These are phyloP conservation scores for Ochotona curzoniae DNA, from an alignment of 2,113 vertebrate genomes.

Conservation along the genomic window DNA sequence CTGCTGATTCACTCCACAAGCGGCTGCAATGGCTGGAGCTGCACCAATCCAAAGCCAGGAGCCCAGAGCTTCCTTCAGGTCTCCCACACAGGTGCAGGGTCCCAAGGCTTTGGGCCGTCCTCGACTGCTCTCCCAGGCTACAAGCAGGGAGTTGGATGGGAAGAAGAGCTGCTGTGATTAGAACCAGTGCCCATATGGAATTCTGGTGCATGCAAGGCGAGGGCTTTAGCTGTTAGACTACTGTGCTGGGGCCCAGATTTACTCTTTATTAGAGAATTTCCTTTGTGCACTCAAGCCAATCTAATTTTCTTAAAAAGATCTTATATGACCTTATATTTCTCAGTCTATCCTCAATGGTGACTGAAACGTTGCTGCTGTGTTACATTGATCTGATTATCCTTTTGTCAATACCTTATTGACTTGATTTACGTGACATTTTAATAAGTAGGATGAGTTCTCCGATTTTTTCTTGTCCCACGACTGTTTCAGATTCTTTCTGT, in stretches of 20 bases:
- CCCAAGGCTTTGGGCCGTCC: too few species aligned
- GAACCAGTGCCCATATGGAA: too few species aligned
- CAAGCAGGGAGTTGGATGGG: too few species aligned
- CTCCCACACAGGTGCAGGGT: too few species aligned
- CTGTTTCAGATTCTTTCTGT: background rate
- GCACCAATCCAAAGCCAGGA: too few species aligned
- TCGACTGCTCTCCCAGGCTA: too few species aligned
- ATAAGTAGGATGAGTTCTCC: background rate
- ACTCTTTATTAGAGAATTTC: background rate
- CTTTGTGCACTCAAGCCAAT: background rate
- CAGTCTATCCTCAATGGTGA: background rate
- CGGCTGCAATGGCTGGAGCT: too few species aligned
- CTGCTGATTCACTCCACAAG: too few species aligned
- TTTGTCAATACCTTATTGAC: background rate
- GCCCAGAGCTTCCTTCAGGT: too few species aligned
- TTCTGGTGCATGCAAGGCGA: too few species aligned
- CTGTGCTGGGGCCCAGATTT: background rate
- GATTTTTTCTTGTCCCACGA: background rate
- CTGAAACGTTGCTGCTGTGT: background rate
- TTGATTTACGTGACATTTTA: constrained; percentile 23
- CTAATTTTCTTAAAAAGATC: constrained; percentile 53
- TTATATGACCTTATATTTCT: background rate
- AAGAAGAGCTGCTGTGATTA: too few species aligned
- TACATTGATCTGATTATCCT: background rate
- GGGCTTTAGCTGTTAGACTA: too few species aligned